These are phyloP conservation scores for Phoxinus dragarum DNA, from an alignment of 2,797 vertebrate genomes.

Conservation along the genomic window DNA sequence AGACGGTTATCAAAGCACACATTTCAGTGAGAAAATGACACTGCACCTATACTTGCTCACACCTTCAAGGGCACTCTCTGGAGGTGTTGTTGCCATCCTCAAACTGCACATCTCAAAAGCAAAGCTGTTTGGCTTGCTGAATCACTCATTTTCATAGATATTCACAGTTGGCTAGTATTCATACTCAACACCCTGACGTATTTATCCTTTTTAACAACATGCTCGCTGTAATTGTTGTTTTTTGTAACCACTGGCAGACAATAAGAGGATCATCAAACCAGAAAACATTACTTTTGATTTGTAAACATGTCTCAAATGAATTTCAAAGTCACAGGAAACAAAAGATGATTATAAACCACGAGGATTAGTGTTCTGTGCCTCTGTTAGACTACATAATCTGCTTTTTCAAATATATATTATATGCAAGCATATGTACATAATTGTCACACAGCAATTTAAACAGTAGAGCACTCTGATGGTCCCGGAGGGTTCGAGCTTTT, in stretches of 20 bases:
- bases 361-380: not conserved
- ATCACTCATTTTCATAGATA: not conserved
- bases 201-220: not conserved
- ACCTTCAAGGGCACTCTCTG: not conserved
- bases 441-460: not conserved
- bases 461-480: not conserved
- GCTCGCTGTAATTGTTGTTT: not conserved
- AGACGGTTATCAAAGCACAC: not conserved
- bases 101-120: not conserved
- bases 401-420: not conserved
- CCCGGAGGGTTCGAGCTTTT: not conserved
- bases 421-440: not conserved
- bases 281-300: not conserved
- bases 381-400: constrained; percentile 13
- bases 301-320: constrained; percentile 19
- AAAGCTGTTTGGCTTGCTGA: not conserved
- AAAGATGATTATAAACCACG: not conserved
- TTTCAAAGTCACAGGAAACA: not conserved
- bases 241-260: not conserved
- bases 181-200: not conserved
- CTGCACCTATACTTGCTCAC: not conserved
- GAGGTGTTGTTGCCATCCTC: constrained; percentile 2
- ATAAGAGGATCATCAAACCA: not conserved
- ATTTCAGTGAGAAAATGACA: constrained; percentile 15
- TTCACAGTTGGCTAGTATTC: not conserved